A percentile compares a stretch with the other conserved stretches of the same genome.
Evolutionary conservation across 2,888 invertebrate genomes (phyloP).

Genomic region (Drosophila diplacantha): DNA sequence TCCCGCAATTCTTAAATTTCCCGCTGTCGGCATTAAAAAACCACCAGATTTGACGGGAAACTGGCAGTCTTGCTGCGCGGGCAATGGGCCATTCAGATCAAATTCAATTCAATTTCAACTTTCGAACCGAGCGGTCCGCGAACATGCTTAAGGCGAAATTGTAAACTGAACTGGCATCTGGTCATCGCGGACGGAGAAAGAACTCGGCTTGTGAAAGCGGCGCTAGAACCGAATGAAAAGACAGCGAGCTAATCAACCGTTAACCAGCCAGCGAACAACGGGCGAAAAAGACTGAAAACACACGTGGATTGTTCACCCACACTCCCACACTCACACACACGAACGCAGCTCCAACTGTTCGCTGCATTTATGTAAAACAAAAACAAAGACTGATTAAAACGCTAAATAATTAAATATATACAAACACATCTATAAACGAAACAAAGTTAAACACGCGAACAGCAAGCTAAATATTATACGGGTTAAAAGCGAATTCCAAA

Average conservation of each 20-base stretch:
- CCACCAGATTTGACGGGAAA: no score
- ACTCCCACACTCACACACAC: slow-evolving; percentile 32
- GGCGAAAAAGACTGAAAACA: slow-evolving; percentile 59
- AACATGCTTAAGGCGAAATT: slow-evolving; percentile 1
- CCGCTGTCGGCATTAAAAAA: no score
- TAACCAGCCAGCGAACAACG: slow-evolving; percentile 26
- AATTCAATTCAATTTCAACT: background rate
- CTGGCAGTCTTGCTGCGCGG: no score
- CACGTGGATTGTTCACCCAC: slow-evolving; percentile 37
- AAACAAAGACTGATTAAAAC: slow-evolving; percentile 69
- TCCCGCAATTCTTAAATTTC: no score
- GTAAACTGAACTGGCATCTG: slow-evolving; percentile 20
- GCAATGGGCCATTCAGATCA: no score
- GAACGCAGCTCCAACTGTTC: slow-evolving; percentile 51
- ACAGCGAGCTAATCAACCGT: slow-evolving; percentile 37
- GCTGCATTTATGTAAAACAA: slow-evolving; percentile 43
- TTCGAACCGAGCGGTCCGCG: slow-evolving; percentile 9
- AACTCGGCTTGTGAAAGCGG: slow-evolving; percentile 28
- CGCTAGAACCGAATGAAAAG: slow-evolving; percentile 21
- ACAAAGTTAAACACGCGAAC: slow-evolving; percentile 46
- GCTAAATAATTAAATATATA: slow-evolving; percentile 38
- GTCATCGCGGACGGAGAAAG: slow-evolving; percentile 55
- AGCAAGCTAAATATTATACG: slow-evolving; percentile 44
- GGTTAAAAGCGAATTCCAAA: slow-evolving; percentile 41
- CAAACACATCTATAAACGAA: slow-evolving; percentile 35